These are phyloP conservation scores for Umimayanthus chanpuru DNA, from an alignment of 92 coral and sea anemone species.

Conservation along the genomic window DNA sequence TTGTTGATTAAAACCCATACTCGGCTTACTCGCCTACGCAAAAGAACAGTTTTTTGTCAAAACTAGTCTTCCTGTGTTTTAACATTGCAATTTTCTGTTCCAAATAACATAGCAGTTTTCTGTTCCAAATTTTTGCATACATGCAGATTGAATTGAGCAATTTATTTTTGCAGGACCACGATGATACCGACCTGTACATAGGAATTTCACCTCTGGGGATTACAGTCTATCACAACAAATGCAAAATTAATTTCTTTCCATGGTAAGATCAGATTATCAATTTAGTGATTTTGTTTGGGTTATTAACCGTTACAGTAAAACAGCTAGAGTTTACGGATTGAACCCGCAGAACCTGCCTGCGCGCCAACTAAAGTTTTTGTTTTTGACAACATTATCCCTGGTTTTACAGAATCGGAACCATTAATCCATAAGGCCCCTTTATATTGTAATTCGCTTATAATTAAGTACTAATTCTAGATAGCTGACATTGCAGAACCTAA, in stretches of 20 bases:
- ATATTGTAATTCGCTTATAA: background rate
- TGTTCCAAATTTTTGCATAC: background rate
- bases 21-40: too few species aligned
- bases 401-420: too few species aligned
- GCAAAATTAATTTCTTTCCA: slow-evolving; percentile 95
- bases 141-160: background rate
- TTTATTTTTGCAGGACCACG: slow-evolving; percentile 74
- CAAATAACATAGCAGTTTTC: background rate
- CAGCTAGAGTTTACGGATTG: too few species aligned
- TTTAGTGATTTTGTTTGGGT: too few species aligned
- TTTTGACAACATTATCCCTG: too few species aligned
- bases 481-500: background rate
- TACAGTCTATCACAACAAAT: slow-evolving; percentile 90
- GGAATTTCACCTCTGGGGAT: slow-evolving; percentile 93
- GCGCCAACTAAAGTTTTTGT: too few species aligned
- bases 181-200: slow-evolving; percentile 84
- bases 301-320: too few species aligned
- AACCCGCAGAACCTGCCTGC: too few species aligned
- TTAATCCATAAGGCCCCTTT: background rate
- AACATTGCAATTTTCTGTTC: background rate
- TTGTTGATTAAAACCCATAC: too few species aligned
- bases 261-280: slow-evolving; percentile 65
- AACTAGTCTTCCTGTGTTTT: too few species aligned
- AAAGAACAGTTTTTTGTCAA: too few species aligned
- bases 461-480: background rate